Evolutionary conservation across 2,888 invertebrate species (phyloP), one percentile per base, ranked within the genome.

Genomic region (Drosophila leonis): DNA sequence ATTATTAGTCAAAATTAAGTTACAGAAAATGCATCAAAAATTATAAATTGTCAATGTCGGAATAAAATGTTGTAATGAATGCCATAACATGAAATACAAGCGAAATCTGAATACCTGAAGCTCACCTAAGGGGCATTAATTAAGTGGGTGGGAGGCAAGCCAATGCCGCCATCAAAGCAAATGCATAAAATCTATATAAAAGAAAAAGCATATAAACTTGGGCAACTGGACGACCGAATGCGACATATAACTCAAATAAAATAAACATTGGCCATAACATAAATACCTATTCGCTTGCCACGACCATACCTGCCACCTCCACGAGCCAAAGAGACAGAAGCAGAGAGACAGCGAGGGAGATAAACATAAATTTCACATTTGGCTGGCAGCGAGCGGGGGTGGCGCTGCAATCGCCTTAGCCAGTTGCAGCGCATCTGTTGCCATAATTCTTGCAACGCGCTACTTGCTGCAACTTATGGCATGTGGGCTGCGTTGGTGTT

Each of bases 391-490:
- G 24, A 35, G 35, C 41, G 52, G 60, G 49, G 41, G 31, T 31
- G 33, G 52, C 52, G 54, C 48, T 71, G 78, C 64, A 55, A 66
- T 48, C 27, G 46, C 42, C 44, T 60, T 35, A 70, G 65, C 63
- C 68, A 69, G 68, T 71, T 69, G 89, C 77, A 65, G 63, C 63
- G 86, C 86, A 90, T 87, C 87, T 87, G 87, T 75, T 87, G 85
- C 90, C 88, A 90, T 87, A 90, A 89, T 78, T 87, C 87, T 90
- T 83, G 71, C 68, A 71, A 68, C 82, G 82, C 76, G 80, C 65
- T 72, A 79, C 74, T 56, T 71, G 65, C 49, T 13, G 27, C 74
- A 63, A 63, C 68, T 68, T 72, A 37, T 67, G 72, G 68, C 24
- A 24, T 33, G 44, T 48, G 41, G 33, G 24, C 29, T 57, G 67